phyloP scores from a whole-genome alignment of 2,888 invertebrate species.

The Amblyjoppa proteus region DNA sequence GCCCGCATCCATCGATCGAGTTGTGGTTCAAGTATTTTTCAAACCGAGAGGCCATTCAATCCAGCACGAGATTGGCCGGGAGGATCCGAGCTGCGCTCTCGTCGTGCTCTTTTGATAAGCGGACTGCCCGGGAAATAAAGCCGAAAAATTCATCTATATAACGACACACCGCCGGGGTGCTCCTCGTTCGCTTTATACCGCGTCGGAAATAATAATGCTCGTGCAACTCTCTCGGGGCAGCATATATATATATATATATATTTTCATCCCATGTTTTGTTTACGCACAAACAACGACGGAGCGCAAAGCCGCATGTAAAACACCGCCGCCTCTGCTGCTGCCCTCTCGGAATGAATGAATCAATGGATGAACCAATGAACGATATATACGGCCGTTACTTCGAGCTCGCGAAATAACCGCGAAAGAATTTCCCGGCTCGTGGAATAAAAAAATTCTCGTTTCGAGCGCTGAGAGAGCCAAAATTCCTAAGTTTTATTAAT shows the following conservation, averaged over 20 bases:
- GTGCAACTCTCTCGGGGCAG: not conserved
- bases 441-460: not conserved
- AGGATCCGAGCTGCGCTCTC: slow-evolving; percentile 3
- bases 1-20: not conserved
- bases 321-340: not conserved
- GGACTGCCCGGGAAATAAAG: slow-evolving; percentile 21
- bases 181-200: not conserved
- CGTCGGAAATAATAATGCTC: slow-evolving; percentile 33
- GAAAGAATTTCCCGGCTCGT: not conserved
- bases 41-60: slow-evolving; percentile 36
- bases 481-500: not conserved
- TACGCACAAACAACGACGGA: slow-evolving; percentile 13
- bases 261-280: slow-evolving; percentile 34
- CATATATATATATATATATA: not conserved
- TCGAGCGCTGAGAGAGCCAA: not conserved
- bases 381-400: slow-evolving; percentile 25
- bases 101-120: slow-evolving; percentile 22
- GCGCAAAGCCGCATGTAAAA: slow-evolving; percentile 21
- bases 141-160: slow-evolving; percentile 39
- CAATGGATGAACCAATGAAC: slow-evolving; percentile 10
- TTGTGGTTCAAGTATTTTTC: slow-evolving; percentile 35
- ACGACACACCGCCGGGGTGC: not conserved
- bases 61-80: not conserved
- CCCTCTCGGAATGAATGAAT: slow-evolving; percentile 31
- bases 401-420: slow-evolving; percentile 25